Conservation (phyloP, 2,113 vertebrate genomes). For the Puma concolor region DNA sequence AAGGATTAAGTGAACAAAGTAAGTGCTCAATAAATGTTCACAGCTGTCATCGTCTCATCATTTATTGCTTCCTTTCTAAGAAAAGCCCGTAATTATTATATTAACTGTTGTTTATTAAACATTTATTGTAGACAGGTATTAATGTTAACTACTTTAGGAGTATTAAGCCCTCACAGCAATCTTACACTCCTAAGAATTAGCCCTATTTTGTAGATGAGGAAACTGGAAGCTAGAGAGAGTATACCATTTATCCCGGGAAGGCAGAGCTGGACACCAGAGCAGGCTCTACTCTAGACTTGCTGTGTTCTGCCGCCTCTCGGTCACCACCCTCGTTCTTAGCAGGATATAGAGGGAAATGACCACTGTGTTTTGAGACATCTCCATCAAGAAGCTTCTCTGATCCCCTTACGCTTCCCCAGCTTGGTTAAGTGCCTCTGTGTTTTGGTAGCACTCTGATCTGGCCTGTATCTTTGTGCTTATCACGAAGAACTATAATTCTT, state of each 20-base stretch:
- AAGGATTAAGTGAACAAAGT: not conserved
- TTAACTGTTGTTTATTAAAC: constrained; percentile 3
- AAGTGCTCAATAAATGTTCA: not conserved
- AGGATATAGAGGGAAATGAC: not conserved
- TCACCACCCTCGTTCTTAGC: not conserved
- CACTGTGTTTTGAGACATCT: not conserved
- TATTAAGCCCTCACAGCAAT: not conserved
- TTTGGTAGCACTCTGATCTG: not conserved
- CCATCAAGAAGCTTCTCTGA: not conserved
- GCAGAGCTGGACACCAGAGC: not conserved
- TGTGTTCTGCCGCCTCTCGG: not conserved
- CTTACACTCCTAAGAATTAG: not conserved
- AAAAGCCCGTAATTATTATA: not conserved
- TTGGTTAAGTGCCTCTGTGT: not conserved
- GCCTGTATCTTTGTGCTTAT: not conserved
- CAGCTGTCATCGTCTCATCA: not conserved
- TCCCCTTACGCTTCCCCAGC: rapidly evolving
- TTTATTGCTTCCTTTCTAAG: not conserved
- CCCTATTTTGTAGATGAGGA: not conserved
- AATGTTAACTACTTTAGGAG: not conserved
- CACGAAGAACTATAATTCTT: not conserved
- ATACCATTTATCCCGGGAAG: not conserved
- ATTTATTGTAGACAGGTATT: not conserved
- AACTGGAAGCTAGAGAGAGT: not conserved
- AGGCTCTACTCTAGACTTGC: not conserved